Evolutionary conservation across 2,113 vertebrate genomes (phyloP), one percentile per base, ranked within the genome.

Genomic region (Anser cygnoides): DNA sequence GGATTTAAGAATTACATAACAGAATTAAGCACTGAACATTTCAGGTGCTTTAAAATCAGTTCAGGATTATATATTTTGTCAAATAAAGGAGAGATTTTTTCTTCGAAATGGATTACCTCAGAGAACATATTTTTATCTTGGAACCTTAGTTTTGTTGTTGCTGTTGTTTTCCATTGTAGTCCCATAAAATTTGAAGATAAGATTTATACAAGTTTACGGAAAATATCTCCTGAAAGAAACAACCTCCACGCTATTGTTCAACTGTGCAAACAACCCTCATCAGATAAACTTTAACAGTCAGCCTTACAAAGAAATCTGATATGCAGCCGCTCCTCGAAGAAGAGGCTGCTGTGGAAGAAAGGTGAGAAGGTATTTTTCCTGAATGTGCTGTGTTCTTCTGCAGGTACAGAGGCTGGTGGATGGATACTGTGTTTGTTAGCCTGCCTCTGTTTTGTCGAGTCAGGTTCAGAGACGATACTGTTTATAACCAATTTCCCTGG

Each of bases 381-480:
- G 67, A 4, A 15, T 26, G 9, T 26, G 26, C 22, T 12, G 18
- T 59, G 58, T n/a, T 21, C 66, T 76, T 46, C 37, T 71, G 26
- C 65, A 50, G 0, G 0, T 9, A 41, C 29, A 44, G 46, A 1
- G 1, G 31, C 55, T 41, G n/a, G 7, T 29, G 25, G 55, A 43
- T n/a, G 26, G 6, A 16, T 43, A 26, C 6, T 57, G 31, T 22
- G 9, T 29, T 83, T 90, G 23, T 46, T 50, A 44, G 33, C 70
- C 25, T 83, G 44, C 39, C 29, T 50, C 20, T 73, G 37, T 33
- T 73, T 81, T 78, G 12, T 72, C 58, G 26, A 43, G 63, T 84
- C 2, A 17, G 28, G 23, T 77, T 86, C 59, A 81, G 31, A 67
- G 31, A 19, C 43, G 65, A 3, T 81, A 57, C 46, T 95, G 59